Conservation (phyloP, 1,140 invertebrate species). For the Drosophila paulistorum region DNA sequence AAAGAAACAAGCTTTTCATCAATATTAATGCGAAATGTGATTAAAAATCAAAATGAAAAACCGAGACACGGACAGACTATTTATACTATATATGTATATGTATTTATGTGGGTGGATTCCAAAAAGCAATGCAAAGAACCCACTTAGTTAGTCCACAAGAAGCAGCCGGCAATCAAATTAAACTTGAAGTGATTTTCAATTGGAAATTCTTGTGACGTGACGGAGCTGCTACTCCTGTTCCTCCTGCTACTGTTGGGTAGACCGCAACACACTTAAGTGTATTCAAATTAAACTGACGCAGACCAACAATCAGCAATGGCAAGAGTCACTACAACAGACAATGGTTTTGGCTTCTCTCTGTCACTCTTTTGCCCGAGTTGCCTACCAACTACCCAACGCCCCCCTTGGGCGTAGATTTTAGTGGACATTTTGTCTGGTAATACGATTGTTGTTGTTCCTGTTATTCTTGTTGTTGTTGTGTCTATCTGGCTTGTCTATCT, state of each 20-base stretch:
- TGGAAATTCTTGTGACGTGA: conserved; percentile 76
- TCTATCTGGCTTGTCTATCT: conserved; percentile 58
- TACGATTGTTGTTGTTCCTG: conserved; percentile 51
- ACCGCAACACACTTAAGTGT: conserved; percentile 80
- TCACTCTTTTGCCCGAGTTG: not conserved
- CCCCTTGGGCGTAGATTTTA: conserved; percentile 45
- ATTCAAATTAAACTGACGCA: conserved; percentile 81
- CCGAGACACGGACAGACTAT: not conserved
- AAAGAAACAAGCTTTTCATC: conserved; percentile 61
- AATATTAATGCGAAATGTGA: conserved; percentile 77
- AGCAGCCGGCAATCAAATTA: conserved; percentile 75
- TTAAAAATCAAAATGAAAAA: conserved; percentile 45
- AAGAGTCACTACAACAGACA: conserved; percentile 33
- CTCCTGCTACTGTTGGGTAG: conserved; percentile 37
- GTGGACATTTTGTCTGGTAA: conserved; percentile 63
- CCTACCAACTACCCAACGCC: conserved; percentile 12
- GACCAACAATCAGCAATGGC: conserved; percentile 60
- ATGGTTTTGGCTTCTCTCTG: conserved; percentile 20
- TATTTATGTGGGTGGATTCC: not conserved
- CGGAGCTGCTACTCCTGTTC: conserved; percentile 9
- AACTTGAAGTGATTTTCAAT: conserved; percentile 81
- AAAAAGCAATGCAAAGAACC: not conserved
- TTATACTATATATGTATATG: not conserved
- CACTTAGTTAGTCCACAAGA: not conserved
- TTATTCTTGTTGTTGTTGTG: conserved; percentile 48